A percentile compares a stretch with the other conserved stretches of the same genome.
These are phyloP conservation scores for Urosaurus nigricauda DNA, from an alignment of 2,797 vertebrate genomes.

Conservation along the genomic window DNA sequence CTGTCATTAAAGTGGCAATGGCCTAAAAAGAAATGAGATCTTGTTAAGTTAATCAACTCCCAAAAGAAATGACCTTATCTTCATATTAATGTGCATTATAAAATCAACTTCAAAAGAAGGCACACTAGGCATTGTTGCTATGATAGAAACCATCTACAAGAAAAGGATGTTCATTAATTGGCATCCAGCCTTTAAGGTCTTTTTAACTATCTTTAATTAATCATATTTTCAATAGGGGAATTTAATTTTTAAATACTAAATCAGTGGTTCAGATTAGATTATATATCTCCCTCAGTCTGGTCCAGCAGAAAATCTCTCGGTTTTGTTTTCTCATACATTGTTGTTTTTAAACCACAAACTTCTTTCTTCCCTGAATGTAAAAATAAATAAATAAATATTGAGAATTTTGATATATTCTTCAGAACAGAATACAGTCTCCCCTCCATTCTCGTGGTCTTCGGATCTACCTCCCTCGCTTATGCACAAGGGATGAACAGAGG, in stretches of 20 bases:
- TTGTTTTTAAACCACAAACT: background rate
- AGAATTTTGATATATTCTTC: too few species aligned
- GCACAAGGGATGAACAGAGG: too few species aligned
- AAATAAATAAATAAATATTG: too few species aligned
- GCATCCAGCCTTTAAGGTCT: background rate
- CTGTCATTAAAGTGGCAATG: background rate
- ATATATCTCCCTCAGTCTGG: background rate
- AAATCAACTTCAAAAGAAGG: conserved; percentile 55
- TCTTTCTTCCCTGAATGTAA: background rate
- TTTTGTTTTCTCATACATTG: background rate
- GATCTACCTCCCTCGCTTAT: too few species aligned
- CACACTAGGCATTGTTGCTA: conserved; percentile 20
- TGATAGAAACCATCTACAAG: conserved; percentile 14
- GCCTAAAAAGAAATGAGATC: conserved; percentile 47
- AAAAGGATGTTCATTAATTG: background rate
- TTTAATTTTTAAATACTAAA: background rate
- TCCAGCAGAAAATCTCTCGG: background rate
- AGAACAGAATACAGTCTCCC: too few species aligned
- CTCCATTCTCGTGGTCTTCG: too few species aligned
- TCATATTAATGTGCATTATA: conserved; percentile 36
- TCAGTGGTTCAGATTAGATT: background rate
- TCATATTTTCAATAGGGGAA: background rate
- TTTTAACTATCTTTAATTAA: background rate
- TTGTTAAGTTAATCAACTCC: conserved; percentile 26
- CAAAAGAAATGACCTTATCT: conserved; percentile 43